Conservation (phyloP, 2,797 vertebrate genomes). For the Triplophysa yarkandensis region DNA sequence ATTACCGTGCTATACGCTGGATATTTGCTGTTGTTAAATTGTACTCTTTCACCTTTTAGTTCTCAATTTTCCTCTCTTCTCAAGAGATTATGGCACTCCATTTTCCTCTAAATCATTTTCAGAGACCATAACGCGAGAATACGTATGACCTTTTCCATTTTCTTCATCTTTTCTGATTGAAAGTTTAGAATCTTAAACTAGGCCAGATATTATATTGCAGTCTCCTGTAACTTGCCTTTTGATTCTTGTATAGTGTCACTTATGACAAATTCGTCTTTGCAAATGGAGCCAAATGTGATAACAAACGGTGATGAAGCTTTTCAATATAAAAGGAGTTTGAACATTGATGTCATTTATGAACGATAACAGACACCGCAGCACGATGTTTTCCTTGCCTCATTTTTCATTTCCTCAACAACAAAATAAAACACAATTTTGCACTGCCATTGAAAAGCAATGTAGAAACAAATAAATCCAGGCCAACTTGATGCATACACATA, state of each 20-base stretch:
- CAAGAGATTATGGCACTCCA: slow-evolving; percentile 35
- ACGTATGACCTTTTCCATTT: slow-evolving; percentile 41
- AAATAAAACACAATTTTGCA: background rate
- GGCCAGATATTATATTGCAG: slow-evolving; percentile 7
- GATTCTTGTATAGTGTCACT: background rate
- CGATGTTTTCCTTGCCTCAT: no score
- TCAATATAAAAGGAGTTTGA: background rate
- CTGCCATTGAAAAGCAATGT: background rate
- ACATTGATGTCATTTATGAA: no score
- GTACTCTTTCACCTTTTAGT: slow-evolving; percentile 12
- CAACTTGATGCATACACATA: no score
- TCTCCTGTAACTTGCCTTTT: background rate
- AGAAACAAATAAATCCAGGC: background rate
- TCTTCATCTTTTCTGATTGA: slow-evolving; percentile 17
- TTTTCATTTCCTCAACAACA: background rate
- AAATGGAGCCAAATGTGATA: background rate
- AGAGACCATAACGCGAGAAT: slow-evolving; percentile 15
- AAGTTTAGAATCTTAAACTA: slow-evolving; percentile 43
- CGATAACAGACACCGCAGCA: background rate
- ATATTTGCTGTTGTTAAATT: slow-evolving; percentile 20
- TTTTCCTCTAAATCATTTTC: slow-evolving; percentile 19
- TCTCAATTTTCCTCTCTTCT: slow-evolving; percentile 1
- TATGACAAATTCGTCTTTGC: background rate
- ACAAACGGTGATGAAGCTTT: background rate
- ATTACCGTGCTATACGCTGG: slow-evolving; percentile 17